Evolutionary conservation across 2,797 vertebrate genomes (phyloP).

Genomic region (Halcyon badia): DNA sequence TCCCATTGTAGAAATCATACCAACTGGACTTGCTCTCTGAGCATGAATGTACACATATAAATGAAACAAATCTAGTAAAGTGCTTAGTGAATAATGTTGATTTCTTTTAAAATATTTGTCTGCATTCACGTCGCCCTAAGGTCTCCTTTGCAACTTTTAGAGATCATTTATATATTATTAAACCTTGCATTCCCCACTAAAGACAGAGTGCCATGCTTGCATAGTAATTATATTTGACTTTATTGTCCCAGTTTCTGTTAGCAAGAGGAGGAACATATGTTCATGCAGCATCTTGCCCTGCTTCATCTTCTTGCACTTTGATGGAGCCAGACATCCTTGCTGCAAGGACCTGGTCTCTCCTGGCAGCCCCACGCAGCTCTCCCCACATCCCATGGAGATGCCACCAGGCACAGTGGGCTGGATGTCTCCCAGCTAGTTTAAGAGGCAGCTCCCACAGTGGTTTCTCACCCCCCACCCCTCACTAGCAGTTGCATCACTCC

Average conservation of each 20-base stretch:
- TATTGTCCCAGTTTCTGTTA: background rate
- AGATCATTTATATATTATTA: background rate
- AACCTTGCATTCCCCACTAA: background rate
- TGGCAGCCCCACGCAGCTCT: accelerated
- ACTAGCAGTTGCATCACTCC: background rate
- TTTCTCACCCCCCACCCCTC: background rate
- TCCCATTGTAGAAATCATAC: background rate
- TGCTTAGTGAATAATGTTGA: background rate
- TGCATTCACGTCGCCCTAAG: background rate
- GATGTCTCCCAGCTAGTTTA: background rate
- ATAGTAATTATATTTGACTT: background rate
- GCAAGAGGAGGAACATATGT: background rate
- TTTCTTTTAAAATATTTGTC: background rate
- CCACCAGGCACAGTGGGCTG: background rate
- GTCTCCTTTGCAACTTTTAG: background rate
- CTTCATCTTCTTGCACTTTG: background rate
- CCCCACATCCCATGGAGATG: accelerated
- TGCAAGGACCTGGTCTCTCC: background rate
- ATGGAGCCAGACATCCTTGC: background rate
- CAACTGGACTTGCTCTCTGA: background rate
- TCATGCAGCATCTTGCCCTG: background rate
- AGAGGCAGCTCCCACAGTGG: background rate
- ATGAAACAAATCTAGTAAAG: background rate
- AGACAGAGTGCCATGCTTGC: background rate
- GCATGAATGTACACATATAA: background rate